Percentiles rank a stretch among this genome's conserved stretches.
These are phyloP conservation scores for Oceanodroma tethys DNA, from an alignment of 2,113 vertebrate genomes.

Conservation along the genomic window DNA sequence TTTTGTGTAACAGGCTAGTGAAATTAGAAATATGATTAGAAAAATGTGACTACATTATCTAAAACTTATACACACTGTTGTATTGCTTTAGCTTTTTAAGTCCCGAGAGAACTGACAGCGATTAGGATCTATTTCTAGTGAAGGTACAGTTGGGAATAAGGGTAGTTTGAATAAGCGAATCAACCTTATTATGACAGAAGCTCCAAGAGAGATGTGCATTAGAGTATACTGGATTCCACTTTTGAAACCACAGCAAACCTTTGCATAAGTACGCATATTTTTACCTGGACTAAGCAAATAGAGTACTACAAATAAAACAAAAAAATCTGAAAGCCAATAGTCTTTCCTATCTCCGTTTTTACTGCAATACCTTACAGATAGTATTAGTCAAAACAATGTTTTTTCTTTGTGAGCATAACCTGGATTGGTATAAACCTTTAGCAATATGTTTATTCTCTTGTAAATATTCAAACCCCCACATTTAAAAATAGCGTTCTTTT, in stretches of 20 bases:
- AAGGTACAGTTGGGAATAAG: slow-evolving; percentile 65
- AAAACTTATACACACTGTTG: slow-evolving; percentile 52
- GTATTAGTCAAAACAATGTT: not conserved
- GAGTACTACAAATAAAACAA: not conserved
- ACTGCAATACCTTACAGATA: not conserved
- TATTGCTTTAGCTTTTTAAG: slow-evolving; percentile 63
- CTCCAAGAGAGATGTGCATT: slow-evolving; percentile 41
- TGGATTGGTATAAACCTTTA: not conserved
- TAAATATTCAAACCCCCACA: not conserved
- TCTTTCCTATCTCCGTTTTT: not conserved
- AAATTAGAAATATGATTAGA: slow-evolving; percentile 72
- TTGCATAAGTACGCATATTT: not conserved
- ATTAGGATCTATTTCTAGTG: slow-evolving; percentile 70
- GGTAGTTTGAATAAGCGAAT: slow-evolving; percentile 57
- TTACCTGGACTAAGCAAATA: not conserved
- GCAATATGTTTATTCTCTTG: not conserved
- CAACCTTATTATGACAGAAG: slow-evolving; percentile 58
- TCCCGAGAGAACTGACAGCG: slow-evolving; percentile 14
- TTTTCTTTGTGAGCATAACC: not conserved
- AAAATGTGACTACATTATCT: slow-evolving; percentile 69
- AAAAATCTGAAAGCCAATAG: not conserved
- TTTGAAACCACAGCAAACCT: slow-evolving; percentile 25
- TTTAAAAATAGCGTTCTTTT: not conserved
- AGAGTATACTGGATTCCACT: slow-evolving; percentile 34
- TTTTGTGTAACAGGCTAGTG: slow-evolving; percentile 56